Percentiles rank a stretch among this genome's conserved stretches.
Conservation (phyloP, 2,797 vertebrate species). For the Discoglossus pictus region DNA sequence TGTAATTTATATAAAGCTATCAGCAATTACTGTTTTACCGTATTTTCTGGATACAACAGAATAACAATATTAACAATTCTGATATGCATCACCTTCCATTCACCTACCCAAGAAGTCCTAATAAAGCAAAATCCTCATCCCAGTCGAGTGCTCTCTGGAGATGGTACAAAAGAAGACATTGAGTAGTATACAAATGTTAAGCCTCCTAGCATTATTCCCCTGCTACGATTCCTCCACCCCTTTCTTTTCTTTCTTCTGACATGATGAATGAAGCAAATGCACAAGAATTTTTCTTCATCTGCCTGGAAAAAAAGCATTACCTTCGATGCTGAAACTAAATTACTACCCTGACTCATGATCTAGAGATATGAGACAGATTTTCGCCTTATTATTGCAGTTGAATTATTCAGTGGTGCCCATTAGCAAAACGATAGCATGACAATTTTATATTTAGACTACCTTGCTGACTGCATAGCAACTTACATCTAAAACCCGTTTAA, state of each 20-base stretch:
- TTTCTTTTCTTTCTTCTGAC: conserved; percentile 55
- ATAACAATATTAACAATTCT: conserved; percentile 55
- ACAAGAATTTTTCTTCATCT: conserved; percentile 71
- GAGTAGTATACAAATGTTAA: conserved; percentile 54
- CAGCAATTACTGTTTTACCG: conserved; percentile 1
- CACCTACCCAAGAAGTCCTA: conserved; percentile 52
- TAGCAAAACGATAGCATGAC: conserved; percentile 71
- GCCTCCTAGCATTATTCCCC: conserved; percentile 28
- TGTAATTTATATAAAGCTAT: conserved; percentile 22
- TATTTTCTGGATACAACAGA: conserved; percentile 27
- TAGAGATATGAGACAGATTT: conserved; percentile 71
- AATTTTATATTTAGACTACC: conserved; percentile 82
- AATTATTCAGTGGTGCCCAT: conserved; percentile 83
- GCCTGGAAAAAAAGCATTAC: conserved; percentile 52
- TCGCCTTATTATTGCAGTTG: conserved; percentile 75
- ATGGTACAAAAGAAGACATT: conserved; percentile 62
- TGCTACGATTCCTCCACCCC: conserved; percentile 3
- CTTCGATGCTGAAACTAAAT: conserved; percentile 75
- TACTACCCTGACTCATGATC: conserved; percentile 70
- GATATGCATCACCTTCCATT: conserved; percentile 56
- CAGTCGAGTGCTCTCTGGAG: conserved; percentile 54
- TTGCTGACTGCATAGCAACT: conserved; percentile 72
- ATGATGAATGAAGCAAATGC: conserved; percentile 59
- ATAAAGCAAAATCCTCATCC: conserved; percentile 27
- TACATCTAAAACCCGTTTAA: conserved; percentile 66